Evolutionary conservation across 92 coral and sea anemone species (phyloP).

Genomic region (Palythoa heliodiscus): DNA sequence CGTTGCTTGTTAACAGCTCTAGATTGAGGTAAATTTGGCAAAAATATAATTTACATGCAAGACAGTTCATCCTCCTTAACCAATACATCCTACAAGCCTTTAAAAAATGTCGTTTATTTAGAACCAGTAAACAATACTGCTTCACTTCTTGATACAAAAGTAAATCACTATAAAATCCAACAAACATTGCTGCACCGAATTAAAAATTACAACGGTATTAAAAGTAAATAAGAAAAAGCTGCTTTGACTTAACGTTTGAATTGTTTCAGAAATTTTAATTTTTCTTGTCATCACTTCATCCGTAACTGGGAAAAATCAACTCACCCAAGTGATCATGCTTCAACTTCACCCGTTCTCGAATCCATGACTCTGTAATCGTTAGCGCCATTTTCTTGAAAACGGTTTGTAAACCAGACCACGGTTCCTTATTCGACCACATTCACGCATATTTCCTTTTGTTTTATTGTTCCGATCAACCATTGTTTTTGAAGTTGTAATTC

Average conservation of each 20-base stretch:
- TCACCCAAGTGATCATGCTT: conserved; percentile 96
- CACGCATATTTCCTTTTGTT: neutral
- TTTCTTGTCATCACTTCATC: neutral
- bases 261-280: neutral
- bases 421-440: neutral
- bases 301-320: neutral
- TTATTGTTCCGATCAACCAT: neutral
- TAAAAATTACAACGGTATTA: neutral
- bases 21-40: too few relatives aligned
- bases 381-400: conserved; percentile 92
- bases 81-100: neutral
- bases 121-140: neutral
- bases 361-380: conserved; percentile 90
- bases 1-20: neutral
- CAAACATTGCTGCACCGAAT: neutral
- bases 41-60: too few relatives aligned
- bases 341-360: conserved; percentile 91
- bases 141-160: neutral
- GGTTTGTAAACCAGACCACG: neutral
- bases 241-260: neutral
- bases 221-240: neutral
- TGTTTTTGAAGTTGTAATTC: neutral
- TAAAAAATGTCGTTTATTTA: neutral
- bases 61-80: neutral
- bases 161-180: neutral